Evolutionary conservation across 2,797 vertebrate species (phyloP), one percentile per base, ranked within the genome.

Genomic region (Buceros bicornis): DNA sequence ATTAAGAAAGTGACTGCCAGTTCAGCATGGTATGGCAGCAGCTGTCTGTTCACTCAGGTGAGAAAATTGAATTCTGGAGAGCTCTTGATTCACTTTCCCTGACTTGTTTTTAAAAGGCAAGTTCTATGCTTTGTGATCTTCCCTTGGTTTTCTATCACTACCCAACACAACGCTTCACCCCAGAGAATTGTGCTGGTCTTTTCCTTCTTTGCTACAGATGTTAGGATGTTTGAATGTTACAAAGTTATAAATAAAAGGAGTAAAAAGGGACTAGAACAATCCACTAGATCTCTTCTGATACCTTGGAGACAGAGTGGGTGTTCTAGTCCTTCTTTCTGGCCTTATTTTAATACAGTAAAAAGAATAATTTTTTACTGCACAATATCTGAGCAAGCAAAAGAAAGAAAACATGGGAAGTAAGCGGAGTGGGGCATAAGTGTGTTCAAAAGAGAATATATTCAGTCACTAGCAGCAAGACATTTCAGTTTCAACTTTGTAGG

Each of bases 11-110:
- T 5, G 9, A 40, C 92, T 94, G 61, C 84, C 69, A 58, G 84
- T 94, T 94, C 79, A 93, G 76, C 47, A 8, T 43, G 5, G 69
- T 81, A 47, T 90, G 54, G 76, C 70, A 95, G 85, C 94, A 96
- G 82, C 87, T 96, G 94, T 86, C 79, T 93, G 91, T 72, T 94
- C 43, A 4, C 47, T 94, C 89, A 95, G 89, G 92, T 95, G 84
- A 92, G 69, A 91, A 67, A 95, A 92, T 3, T 94, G 26, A 92
- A 86, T 96, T 91, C 79, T 91, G 84, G 65, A 89, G 82, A 89
- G 53, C 82, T 92, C 89, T 89, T 83, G 80, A 91, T 88, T 92
- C 62, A 61, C 79, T 90, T 90, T 83, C 50, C 18, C 51, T 86
- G 61, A 3, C 45, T 90, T 78, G 16, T 31, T 83, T 87, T 72